A percentile compares a stretch with the other conserved stretches of the same genome.
These are phyloP conservation scores for Rotaria magnacalcarata DNA, from an alignment of 2,888 invertebrate genomes.

Conservation along the genomic window DNA sequence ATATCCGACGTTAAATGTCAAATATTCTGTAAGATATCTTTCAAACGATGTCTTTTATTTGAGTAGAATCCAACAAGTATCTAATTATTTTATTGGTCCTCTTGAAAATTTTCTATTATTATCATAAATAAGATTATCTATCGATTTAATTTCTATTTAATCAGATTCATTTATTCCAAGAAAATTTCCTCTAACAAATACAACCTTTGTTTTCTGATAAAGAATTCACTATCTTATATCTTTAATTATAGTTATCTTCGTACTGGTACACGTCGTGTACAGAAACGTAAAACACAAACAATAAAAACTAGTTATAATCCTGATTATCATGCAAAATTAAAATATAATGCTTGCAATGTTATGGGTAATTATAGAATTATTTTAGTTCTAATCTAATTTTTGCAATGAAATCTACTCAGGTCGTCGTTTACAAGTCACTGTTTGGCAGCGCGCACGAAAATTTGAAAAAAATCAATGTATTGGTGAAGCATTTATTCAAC, in stretches of 20 bases:
- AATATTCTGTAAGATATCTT: too few relatives aligned
- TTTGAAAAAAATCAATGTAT: conserved; percentile 63
- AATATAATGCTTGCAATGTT: conserved; percentile 67
- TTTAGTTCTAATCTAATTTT: not conserved
- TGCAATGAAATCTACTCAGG: not conserved
- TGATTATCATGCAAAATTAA: conserved; percentile 78
- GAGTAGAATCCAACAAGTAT: too few relatives aligned
- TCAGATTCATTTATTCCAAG: too few relatives aligned
- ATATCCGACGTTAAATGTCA: too few relatives aligned
- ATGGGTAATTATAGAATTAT: conserved; percentile 66
- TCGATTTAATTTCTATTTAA: too few relatives aligned
- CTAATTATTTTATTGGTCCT: too few relatives aligned
- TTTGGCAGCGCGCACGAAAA: conserved; percentile 86
- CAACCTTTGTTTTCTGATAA: too few relatives aligned
- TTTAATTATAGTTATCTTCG: conserved; percentile 62
- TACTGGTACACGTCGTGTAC: conserved; percentile 79
- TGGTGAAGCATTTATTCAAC: conserved; percentile 78
- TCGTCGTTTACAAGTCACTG: conserved; percentile 65
- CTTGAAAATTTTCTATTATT: too few relatives aligned
- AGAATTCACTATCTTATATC: too few relatives aligned
- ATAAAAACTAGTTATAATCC: conserved; percentile 77
- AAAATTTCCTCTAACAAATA: too few relatives aligned
- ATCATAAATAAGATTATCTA: too few relatives aligned
- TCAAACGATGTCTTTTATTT: too few relatives aligned
- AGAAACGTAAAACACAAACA: conserved; percentile 83